Evolutionary conservation across 1,140 invertebrate genomes (phyloP).

Genomic region (Lepidurus arcticus): DNA sequence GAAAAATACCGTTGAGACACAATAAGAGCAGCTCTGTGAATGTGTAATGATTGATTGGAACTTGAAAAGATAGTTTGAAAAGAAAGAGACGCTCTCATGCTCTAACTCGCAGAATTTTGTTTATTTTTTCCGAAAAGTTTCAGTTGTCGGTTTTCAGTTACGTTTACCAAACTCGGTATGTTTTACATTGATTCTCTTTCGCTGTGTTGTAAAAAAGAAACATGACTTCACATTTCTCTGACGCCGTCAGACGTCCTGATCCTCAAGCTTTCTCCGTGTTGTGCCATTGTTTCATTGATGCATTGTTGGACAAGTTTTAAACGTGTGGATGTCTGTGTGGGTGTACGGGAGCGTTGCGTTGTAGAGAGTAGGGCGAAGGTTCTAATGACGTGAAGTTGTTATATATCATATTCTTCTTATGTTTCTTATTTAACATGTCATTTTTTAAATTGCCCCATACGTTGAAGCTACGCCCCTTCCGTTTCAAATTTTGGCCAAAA

Average conservation of each 20-base stretch:
- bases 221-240: conserved; percentile 4
- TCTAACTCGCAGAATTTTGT: too few species aligned
- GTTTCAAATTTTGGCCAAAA: neutral
- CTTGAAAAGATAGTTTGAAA: too few species aligned
- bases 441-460: neutral
- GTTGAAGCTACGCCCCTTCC: conserved; percentile 1
- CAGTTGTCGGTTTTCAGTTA: too few species aligned
- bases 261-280: conserved; percentile 18
- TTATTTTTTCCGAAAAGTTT: too few species aligned
- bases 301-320: neutral
- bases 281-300: conserved; percentile 21
- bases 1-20: neutral
- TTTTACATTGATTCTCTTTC: neutral
- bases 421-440: too few species aligned
- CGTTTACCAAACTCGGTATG: too few species aligned
- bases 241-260: neutral
- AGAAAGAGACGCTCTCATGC: too few species aligned
- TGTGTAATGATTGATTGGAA: neutral
- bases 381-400: too few species aligned
- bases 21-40: neutral
- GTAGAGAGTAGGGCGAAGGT: neutral
- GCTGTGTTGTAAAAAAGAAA: neutral
- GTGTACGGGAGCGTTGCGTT: neutral
- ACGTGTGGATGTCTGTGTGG: neutral
- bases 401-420: too few species aligned